phyloP scores from a whole-genome alignment of 2,888 invertebrate genomes.

The Crepidodera aurea region DNA sequence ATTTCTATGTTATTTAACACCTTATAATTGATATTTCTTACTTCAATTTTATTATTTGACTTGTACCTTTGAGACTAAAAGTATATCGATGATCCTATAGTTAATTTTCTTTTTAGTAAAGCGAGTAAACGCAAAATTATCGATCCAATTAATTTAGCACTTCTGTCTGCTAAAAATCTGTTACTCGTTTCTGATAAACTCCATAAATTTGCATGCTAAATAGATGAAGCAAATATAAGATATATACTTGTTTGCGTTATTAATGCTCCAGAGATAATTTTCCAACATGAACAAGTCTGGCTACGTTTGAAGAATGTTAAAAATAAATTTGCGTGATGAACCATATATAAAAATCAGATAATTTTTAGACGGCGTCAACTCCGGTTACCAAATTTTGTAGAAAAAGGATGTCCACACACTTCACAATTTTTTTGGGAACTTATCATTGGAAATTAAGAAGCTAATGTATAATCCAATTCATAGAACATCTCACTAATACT shows the following conservation, averaged over 20 bases:
- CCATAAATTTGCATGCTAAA: conserved; percentile 29
- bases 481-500: too few relatives aligned
- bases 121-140: not conserved
- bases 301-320: conserved; percentile 9
- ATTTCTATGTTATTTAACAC: too few relatives aligned
- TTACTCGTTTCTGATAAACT: conserved; percentile 18
- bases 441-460: too few relatives aligned
- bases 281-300: conserved; percentile 9
- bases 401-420: too few relatives aligned
- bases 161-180: conserved; percentile 13
- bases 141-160: conserved; percentile 14
- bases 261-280: conserved; percentile 16
- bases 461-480: too few relatives aligned
- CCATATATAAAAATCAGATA: not conserved
- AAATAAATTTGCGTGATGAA: conserved; percentile 3
- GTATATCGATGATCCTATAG: not conserved
- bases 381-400: too few relatives aligned
- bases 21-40: too few relatives aligned
- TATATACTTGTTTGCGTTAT: conserved; percentile 19
- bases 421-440: too few relatives aligned
- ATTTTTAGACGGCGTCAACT: too few relatives aligned
- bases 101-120: not conserved
- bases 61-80: too few relatives aligned
- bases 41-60: too few relatives aligned
- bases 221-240: conserved; percentile 14